These are phyloP conservation scores for Aricia artaxerxes DNA, from an alignment of 2,888 invertebrate genomes.

Conservation along the genomic window DNA sequence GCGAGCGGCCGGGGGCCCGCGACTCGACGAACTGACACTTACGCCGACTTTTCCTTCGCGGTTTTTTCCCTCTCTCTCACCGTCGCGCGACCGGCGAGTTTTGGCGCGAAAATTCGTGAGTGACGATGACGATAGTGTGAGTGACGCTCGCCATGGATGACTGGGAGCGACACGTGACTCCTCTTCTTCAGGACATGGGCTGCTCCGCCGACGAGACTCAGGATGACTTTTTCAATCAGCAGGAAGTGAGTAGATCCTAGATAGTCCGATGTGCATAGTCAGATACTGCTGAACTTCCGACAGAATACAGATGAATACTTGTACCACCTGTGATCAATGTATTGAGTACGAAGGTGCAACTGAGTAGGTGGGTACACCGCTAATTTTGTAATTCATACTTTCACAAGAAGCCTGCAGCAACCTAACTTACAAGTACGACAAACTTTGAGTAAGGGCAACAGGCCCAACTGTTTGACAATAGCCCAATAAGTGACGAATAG, in stretches of 20 bases:
- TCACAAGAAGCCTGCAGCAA: background rate
- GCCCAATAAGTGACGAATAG: background rate
- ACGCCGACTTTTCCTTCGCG: slow-evolving; percentile 45
- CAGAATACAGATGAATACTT: background rate
- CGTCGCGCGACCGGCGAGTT: slow-evolving; percentile 57
- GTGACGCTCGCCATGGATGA: slow-evolving; percentile 72
- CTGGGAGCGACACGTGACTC: slow-evolving; percentile 82
- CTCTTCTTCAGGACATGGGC: slow-evolving; percentile 81
- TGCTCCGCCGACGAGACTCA: slow-evolving; percentile 77
- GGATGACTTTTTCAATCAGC: slow-evolving; percentile 81
- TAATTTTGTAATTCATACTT: background rate
- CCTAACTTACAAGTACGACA: background rate
- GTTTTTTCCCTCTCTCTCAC: slow-evolving; percentile 74
- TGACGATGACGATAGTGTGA: slow-evolving; percentile 59
- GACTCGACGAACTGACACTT: slow-evolving; percentile 69
- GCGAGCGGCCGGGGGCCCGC: slow-evolving; percentile 78
- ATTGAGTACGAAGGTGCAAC: background rate
- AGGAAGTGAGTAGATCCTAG: slow-evolving; percentile 73
- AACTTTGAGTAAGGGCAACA: background rate
- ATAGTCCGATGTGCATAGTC: background rate
- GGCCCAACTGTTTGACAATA: background rate
- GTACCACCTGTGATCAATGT: background rate
- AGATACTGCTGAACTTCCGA: background rate
- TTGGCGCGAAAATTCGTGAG: slow-evolving; percentile 59
- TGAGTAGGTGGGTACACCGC: background rate